Conservation (phyloP, 1,140 invertebrate genomes). For the Zaprionus ghesquierei region DNA sequence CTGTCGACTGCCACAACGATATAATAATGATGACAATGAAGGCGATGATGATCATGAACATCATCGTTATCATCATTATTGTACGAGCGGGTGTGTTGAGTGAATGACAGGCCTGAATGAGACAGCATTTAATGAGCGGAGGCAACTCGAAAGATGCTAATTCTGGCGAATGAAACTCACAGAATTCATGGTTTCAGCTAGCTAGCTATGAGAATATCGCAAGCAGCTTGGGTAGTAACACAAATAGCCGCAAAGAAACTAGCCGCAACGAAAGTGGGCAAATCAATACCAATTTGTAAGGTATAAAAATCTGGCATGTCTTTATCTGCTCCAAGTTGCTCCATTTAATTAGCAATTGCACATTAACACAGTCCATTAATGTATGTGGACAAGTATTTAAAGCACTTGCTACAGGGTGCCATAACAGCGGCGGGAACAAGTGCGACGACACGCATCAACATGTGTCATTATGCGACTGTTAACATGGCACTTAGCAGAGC, state of each 20-base stretch:
- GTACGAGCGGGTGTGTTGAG: slow-evolving; percentile 25
- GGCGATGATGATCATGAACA: not conserved
- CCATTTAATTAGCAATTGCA: slow-evolving; percentile 11
- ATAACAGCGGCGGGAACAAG: slow-evolving; percentile 10
- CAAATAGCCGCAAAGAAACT: not conserved
- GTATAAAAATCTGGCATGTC: not conserved
- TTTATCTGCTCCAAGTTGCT: not conserved
- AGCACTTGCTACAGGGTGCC: slow-evolving; percentile 1
- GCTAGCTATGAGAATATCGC: not conserved
- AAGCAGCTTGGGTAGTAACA: not conserved
- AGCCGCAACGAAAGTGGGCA: not conserved
- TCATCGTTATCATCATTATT: no score
- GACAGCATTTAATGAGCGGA: slow-evolving; percentile 34
- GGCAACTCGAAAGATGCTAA: slow-evolving; percentile 43
- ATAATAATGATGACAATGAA: not conserved
- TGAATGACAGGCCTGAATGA: slow-evolving; percentile 37
- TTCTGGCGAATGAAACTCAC: slow-evolving; percentile 22
- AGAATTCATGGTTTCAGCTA: slow-evolving; percentile 34
- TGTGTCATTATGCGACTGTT: slow-evolving; percentile 10
- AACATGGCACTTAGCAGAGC: slow-evolving; percentile 9
- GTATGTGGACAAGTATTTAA: not conserved
- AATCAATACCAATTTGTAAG: not conserved
- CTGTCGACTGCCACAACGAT: not conserved
- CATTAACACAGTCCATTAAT: not conserved
- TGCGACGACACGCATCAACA: slow-evolving; percentile 12